Conservation (phyloP, 2,113 vertebrate species). For the Spheniscus mendiculus region DNA sequence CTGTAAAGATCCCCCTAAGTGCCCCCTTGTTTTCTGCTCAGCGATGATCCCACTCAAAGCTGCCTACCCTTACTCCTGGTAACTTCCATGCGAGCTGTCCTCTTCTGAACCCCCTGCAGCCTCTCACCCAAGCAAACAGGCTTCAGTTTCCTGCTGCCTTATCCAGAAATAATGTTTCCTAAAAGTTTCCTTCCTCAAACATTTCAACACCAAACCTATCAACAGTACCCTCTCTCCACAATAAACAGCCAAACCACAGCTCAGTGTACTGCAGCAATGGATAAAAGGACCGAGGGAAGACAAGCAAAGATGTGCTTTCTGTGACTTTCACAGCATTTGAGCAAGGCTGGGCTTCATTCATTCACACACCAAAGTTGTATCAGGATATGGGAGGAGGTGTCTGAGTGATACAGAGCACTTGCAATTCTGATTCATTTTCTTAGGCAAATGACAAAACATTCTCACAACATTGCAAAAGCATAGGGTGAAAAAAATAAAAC, state of each 20-base stretch:
- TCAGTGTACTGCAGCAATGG: not conserved
- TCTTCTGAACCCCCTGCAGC: not conserved
- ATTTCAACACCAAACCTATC: not conserved
- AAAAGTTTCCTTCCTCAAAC: constrained; percentile 1
- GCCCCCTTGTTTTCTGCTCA: not conserved
- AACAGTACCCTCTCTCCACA: not conserved
- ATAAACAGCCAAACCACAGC: not conserved
- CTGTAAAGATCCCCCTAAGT: not conserved
- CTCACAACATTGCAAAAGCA: not conserved
- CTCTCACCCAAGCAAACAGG: not conserved
- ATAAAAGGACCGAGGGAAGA: not conserved
- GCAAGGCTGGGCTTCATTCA: not conserved
- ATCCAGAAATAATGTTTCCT: not conserved
- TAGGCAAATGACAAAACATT: not conserved
- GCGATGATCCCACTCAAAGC: not conserved
- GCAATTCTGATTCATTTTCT: not conserved
- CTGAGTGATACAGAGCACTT: not conserved
- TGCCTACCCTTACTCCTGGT: not conserved
- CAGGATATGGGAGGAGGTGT: not conserved
- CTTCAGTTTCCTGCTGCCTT: not conserved
- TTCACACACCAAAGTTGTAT: not conserved
- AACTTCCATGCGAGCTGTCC: not conserved
- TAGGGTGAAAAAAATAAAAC: not conserved
- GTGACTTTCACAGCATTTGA: not conserved
- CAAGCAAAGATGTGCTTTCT: not conserved